Base-by-base conservation (phyloP, 2,797 vertebrate genomes). In the Anguilla anguilla region DNA sequence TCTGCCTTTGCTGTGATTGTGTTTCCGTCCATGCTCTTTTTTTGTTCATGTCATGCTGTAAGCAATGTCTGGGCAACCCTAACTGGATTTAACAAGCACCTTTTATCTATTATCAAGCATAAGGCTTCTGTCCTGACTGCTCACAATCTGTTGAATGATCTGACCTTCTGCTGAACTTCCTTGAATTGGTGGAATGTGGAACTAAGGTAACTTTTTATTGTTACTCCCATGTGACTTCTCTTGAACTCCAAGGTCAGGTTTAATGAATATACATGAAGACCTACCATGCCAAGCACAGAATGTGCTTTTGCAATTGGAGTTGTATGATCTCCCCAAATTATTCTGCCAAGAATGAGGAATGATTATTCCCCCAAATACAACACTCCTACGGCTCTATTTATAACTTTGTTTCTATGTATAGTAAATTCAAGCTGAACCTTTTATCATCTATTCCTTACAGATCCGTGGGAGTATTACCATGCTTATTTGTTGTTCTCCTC, bases 171-270 rank as follows among this genome's bases (percentile, higher is more conserved):
- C 69, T 84, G 11, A 35, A 28, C 82, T 49, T 39, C 61, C 88
- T 72, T 55, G 67, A 25, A 69, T 64, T 72, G 19, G 51, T 84
- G 88, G 51, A 89, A 87, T 89, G 53, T 83, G 86, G n/a, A 72
- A 53, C 79, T 83, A 49, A 83, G 77, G 79, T 83, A 49, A 77
- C 69, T 22, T 87, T 89, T 89, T 83, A 88, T 87, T 74, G 61
- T 39, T 84, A n/a, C 28, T 74, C 86, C 64, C 35, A 43, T 53
- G 85, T 86, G 43, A 43, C 25, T 59, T 43, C 43, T n/a, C 88
- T 13, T 59, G 25, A 59, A 83, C 57, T 69, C 57, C 74, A 59
- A 43, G 79, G 79, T 83, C 88, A 86, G 74, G 57, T 86, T 83
- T 86, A 28, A 86, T 49, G 81, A 83, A 85, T 86, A 88, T 74